Evolutionary conservation across 2,797 vertebrate genomes (phyloP), one percentile per base, ranked within the genome.

Genomic region (Tamandua tetradactyla): DNA sequence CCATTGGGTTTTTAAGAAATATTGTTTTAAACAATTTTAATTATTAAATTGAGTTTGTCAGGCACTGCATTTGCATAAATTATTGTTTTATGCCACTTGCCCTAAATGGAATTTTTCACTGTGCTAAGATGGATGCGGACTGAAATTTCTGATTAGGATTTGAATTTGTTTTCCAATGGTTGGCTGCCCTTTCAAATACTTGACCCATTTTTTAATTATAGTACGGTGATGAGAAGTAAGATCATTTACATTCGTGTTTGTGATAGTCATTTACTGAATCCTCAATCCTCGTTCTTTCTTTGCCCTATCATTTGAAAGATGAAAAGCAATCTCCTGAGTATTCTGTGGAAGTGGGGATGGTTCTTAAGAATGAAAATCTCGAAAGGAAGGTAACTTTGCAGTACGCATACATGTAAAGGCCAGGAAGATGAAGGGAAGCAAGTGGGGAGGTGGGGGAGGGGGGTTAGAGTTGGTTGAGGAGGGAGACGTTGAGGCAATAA

Each of bases 211-310:
- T 52, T 52, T 52, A 86, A 89, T 76, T 18, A 42, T 61, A 55
- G 32, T 78, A 64, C 20, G 89, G 11, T 55, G 20, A 81, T 89
- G 52, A 81, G 9, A 94, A 75, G 4, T 68, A 15, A n/a, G 15
- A 23, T 89, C 78, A 74, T 91, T 94, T 82, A 92, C 69, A 72
- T 91, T 74, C 64, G 1, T 78, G 87, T 91, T 92, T 76, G 11
- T 42, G 61, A 69, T 35, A 37, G 2, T 64, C 25, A 61, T 91
- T 94, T 83, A 71, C 17, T 88, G 83, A 90, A 76, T 66, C 5
- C 14, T 89, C 44, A 25, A 10, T 68, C 40, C 22, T 75, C 23
- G 88, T 90, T 83, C 74, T 83, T 85, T 3, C 10, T 37, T 47
- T 78, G 23, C 3, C 32, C 71, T 86, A 75, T 64, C 64, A 85